phyloP scores from a whole-genome alignment of 2,113 vertebrate species.

The Zosterops hypoxanthus region DNA sequence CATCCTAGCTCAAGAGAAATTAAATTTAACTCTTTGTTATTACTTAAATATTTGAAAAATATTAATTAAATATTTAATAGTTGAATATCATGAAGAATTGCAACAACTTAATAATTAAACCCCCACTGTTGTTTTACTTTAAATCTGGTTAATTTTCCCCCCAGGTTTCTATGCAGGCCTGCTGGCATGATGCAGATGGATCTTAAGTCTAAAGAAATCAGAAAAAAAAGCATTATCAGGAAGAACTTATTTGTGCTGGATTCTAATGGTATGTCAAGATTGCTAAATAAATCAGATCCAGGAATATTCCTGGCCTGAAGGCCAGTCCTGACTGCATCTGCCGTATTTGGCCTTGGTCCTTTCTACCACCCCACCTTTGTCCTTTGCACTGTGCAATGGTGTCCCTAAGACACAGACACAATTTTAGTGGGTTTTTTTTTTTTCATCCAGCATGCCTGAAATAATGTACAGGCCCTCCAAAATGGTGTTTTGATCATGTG shows the following conservation, averaged over 20 bases:
- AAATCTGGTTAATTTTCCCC: background rate
- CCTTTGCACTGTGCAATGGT: background rate
- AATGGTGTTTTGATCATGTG: background rate
- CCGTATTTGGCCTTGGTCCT: background rate
- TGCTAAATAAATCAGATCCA: background rate
- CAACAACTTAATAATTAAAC: background rate
- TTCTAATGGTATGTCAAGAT: background rate
- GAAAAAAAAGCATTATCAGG: background rate
- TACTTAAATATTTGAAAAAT: background rate
- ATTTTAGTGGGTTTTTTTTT: background rate
- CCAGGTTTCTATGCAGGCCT: background rate
- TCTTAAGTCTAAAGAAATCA: background rate
- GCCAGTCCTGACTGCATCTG: background rate
- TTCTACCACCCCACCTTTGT: background rate
- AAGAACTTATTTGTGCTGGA: background rate
- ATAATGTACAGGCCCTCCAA: accelerated
- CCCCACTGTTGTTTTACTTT: background rate
- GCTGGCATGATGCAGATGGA: background rate
- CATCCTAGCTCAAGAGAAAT: background rate
- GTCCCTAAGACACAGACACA: background rate
- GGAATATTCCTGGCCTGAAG: background rate
- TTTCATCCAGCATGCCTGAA: background rate
- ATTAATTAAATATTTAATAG: background rate
- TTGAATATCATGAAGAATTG: background rate
- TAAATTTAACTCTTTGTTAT: background rate